Conservation (phyloP, 2,888 invertebrate genomes). For the Hemithea aestivaria region DNA sequence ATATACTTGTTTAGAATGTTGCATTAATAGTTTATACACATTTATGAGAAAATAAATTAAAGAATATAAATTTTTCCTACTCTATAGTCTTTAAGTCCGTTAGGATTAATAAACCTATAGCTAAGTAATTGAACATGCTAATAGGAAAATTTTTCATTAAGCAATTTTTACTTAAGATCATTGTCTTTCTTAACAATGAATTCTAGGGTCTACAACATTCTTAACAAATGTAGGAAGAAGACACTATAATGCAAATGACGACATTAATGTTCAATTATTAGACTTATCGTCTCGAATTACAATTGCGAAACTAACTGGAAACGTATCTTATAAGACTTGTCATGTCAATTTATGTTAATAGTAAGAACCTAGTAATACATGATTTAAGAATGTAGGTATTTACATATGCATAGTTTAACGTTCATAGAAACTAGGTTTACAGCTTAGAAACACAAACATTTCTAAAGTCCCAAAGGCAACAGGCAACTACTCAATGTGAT, state of each 20-base stretch:
- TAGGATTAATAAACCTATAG: too few relatives aligned
- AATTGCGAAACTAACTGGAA: conserved; percentile 20
- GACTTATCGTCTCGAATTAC: conserved; percentile 22
- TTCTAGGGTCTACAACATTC: conserved; percentile 23
- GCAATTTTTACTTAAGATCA: too few relatives aligned
- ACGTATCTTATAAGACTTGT: too few relatives aligned
- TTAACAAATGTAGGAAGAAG: conserved; percentile 24
- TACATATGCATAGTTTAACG: conserved; percentile 22
- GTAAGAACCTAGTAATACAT: too few relatives aligned
- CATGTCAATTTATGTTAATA: too few relatives aligned
- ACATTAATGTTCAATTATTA: conserved; percentile 19
- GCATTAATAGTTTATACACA: too few relatives aligned
- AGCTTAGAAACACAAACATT: conserved; percentile 65
- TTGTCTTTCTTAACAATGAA: too few relatives aligned
- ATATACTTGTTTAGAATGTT: too few relatives aligned
- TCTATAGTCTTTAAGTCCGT: too few relatives aligned
- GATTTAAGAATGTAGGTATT: too few relatives aligned
- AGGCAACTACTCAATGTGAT: conserved; percentile 41
- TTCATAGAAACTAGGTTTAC: conserved; percentile 68
- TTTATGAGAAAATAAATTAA: too few relatives aligned
- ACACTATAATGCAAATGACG: conserved; percentile 22
- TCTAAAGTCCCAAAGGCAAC: conserved; percentile 63
- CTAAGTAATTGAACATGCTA: conserved; percentile 8
- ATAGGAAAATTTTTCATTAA: conserved; percentile 33
- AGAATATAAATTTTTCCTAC: too few relatives aligned